Conservation (phyloP, 2,113 vertebrate genomes). For the Crocuta crocuta region DNA sequence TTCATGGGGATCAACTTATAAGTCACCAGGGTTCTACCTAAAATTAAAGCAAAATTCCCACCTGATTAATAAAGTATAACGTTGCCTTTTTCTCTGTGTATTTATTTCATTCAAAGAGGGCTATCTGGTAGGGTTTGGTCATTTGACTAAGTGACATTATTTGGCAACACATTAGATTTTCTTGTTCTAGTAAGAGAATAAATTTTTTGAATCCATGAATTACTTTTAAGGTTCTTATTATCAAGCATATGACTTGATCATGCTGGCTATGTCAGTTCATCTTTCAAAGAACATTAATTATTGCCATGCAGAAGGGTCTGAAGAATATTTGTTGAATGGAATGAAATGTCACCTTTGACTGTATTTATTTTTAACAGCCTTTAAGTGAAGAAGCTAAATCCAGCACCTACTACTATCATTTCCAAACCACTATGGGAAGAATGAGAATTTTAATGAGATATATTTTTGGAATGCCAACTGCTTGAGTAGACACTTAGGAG, state of each 20-base stretch:
- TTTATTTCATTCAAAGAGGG: background rate
- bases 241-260: background rate
- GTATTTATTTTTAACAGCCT: background rate
- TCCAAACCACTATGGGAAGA: background rate
- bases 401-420: background rate
- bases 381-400: background rate
- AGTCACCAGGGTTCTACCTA: background rate
- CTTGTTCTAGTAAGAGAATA: background rate
- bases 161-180: background rate
- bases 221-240: background rate
- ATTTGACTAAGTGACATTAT: background rate
- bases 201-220: background rate
- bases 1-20: background rate
- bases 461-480: background rate
- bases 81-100: background rate
- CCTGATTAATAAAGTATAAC: background rate
- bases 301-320: background rate
- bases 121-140: background rate
- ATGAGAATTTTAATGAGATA: background rate
- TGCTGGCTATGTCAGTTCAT: background rate
- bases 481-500: background rate
- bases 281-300: background rate
- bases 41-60: slow-evolving; percentile 24
- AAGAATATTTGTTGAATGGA: background rate
- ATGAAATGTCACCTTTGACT: background rate